Conservation (phyloP, 2,888 invertebrate species). For the Neoscelio sp. region DNA sequence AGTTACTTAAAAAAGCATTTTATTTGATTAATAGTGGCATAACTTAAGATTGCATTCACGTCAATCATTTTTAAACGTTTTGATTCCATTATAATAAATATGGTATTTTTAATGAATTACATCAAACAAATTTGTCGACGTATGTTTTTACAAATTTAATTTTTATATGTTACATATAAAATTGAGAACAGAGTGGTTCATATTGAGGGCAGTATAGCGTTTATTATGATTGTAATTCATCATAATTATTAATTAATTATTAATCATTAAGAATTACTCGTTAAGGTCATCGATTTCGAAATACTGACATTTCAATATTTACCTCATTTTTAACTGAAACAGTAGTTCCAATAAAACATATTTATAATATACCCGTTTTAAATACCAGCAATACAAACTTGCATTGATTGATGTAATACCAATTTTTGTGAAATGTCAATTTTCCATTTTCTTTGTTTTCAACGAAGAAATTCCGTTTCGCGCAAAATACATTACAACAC, state of each 20-base stretch:
- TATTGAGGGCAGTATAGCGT: conserved; percentile 41
- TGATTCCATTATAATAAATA: conserved; percentile 36
- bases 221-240: conserved; percentile 12
- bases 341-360: too few species aligned
- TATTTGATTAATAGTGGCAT: conserved; percentile 26
- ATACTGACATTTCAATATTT: background rate
- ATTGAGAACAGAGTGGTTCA: conserved; percentile 45
- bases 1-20: conserved; percentile 24
- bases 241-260: background rate
- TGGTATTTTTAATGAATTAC: background rate
- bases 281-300: background rate
- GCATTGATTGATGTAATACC: background rate
- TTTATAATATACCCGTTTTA: too few species aligned
- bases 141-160: conserved; percentile 40
- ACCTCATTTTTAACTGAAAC: too few species aligned
- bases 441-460: background rate
- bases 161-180: conserved; percentile 30
- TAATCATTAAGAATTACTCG: too few species aligned
- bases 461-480: background rate
- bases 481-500: background rate
- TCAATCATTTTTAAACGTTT: conserved; percentile 9
- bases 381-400: too few species aligned
- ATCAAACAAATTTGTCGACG: conserved; percentile 4
- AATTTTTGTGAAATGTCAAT: background rate
- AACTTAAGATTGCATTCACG: background rate